Base-by-base conservation (phyloP, 53 echinoderm and acorn worm genomes). In the Antedon mediterranea region DNA sequence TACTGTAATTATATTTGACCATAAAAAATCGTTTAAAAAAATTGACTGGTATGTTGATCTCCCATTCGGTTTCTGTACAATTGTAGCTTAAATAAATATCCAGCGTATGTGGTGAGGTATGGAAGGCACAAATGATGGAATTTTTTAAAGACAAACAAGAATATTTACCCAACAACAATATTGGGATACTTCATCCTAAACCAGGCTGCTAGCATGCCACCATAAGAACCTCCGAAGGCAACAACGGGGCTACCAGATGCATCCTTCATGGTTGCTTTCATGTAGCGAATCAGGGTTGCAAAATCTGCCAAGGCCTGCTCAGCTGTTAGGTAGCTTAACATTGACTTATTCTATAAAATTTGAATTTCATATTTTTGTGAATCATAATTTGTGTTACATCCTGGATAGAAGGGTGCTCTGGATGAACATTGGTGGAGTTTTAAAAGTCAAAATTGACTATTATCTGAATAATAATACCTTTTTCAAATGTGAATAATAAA, bases 151-250 rank as follows among this genome's bases (percentile, higher is more conserved):
- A 72, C 28, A 28, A 28, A 28, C 8, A 9, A 13, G 27, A 30
- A 79, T 34, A 77, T 87, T 79, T 77, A 94, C 94, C 94, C 94
- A 37, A 79, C 73, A 57, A 94, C 78, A 72, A 81, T 72, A 81
- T 81, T 81, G 5, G 94, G 94, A 43, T 94, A 94, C 75, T 94
- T 89, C 82, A 94, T 91, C 20, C 94, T 80, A 85, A 94, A 82
- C 94, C 94, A 94, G 28, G 94, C 91, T 14, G 94, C 94, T 70
- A 94, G 81, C 94, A 94, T 94, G 15, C 94, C 94, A 27, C 94
- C 94, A 77, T 94, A 94, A 8, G 94, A 94, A 7, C 94, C 94
- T 13, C 94, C 94, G 78, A 94, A 94, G 28, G 94, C 94, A 0
- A 94, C 76, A 30, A 94, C 94, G 0, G 94, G 91, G 30, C 84